phyloP scores from a whole-genome alignment of 1,140 invertebrate genomes.

The Temnothorax nylanderi region DNA sequence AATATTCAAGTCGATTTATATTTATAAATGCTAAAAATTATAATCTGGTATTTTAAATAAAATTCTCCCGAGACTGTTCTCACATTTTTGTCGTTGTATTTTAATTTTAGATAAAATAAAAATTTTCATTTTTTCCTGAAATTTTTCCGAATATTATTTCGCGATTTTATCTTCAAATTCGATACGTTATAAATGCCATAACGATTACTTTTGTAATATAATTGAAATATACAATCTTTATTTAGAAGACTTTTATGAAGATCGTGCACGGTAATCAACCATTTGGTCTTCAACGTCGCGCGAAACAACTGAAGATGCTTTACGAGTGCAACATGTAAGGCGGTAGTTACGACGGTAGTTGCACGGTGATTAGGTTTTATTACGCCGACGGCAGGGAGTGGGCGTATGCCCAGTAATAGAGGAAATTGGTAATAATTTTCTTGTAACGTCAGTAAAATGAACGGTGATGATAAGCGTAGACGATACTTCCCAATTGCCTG shows the following conservation, averaged over 20 bases:
- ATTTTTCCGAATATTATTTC: neutral
- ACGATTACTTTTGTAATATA: neutral
- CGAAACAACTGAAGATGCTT: neutral
- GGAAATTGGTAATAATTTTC: constrained; percentile 59
- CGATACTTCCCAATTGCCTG: constrained; percentile 41
- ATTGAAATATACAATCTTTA: neutral
- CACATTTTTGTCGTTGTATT: neutral
- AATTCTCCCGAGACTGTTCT: neutral
- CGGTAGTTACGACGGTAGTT: constrained; percentile 33
- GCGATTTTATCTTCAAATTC: neutral
- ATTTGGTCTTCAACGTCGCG: neutral
- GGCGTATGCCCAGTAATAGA: constrained; percentile 39
- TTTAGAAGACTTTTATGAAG: neutral
- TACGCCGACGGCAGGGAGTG: neutral
- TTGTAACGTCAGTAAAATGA: constrained; percentile 32
- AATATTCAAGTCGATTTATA: constrained; percentile 19
- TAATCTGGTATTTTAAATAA: neutral
- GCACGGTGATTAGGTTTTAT: constrained; percentile 40
- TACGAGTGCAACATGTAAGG: constrained; percentile 27
- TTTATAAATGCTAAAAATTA: neutral
- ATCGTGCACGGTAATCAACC: neutral
- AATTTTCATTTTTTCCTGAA: neutral
- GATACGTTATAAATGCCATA: neutral
- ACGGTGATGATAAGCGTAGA: constrained; percentile 26
- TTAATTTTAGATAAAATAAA: neutral